Evolutionary conservation across 2,888 invertebrate genomes (phyloP), one percentile per base, ranked within the genome.

Genomic region (Mesorhabditis belari): DNA sequence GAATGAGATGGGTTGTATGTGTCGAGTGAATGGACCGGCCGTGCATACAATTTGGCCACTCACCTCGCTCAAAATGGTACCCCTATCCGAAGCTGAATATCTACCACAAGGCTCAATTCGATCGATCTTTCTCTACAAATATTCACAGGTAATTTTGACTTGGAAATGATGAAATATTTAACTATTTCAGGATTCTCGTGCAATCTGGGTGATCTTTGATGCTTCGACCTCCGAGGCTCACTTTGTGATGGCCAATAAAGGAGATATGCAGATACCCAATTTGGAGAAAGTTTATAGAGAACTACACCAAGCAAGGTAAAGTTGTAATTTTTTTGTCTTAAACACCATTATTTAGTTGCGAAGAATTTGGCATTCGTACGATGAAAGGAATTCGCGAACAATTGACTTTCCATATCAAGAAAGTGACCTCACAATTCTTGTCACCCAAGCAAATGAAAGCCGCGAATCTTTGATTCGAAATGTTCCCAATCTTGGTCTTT

Each of bases 141-240:
- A 85, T 75, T 70, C 79, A 3, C 74, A 75, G 71, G 64, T 67
- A n/a, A 17, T 12, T n/a, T n/a, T n/a, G n/a, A n/a, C n/a, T n/a
- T n/a, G n/a, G n/a, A n/a, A n/a, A n/a, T n/a, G n/a, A n/a, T n/a
- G n/a, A n/a, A n/a, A n/a, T n/a, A n/a, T n/a, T n/a, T n/a, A 0
- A 23, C 26, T 35, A 25, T 68, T 59, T 19, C 28, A 65, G 60
- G 71, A 5, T 86, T 87, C 61, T 88, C 70, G 91, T 74, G 89
- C 90, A 73, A 87, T 96, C 83, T 91, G 90, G 87, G 90, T 89
- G 0, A 82, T 96, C n/a, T 90, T 95, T 75, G 83, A 93, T 57
- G 88, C 89, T 1, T 87, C 89, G 0, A 85, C 86, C 17, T 89
- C 89, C 80, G 88, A 88, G 75, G 91, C 87, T 0, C 84, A 88